Base-by-base conservation (phyloP, 2,797 vertebrate genomes). In the Silurus lanzhouensis region DNA sequence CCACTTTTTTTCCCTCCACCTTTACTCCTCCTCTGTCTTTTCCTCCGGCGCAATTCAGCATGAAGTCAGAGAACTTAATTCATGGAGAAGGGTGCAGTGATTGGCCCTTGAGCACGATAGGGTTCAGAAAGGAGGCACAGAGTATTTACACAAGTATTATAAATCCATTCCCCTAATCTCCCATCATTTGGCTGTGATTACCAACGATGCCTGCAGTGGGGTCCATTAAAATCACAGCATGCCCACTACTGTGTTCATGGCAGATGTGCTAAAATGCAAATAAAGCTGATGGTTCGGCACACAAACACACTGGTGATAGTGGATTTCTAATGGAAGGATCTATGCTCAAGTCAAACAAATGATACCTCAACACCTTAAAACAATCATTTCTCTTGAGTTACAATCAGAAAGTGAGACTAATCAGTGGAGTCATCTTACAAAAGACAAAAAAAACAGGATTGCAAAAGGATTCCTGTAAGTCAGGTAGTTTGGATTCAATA, bases 1-100 rank as follows among this genome's bases (percentile, higher is more conserved):
- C 92, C 82, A 27, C 74, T 13, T 0, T 25, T 31, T 60, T 48
- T 46, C 61, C 78, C 44, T 46, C 60, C 78, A 66, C 46, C 79
- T 63, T 13, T 14, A 1, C 86, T 89, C 91, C 94, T 95, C 94
- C 93, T 92, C 92, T 91, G 91, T 92, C 92, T 94, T 94, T 89
- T 95, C 96, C 96, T 92, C 91, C 92, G 96, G 96, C 95, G 92
- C 95, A 96, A 95, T 93, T 93, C 93, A 92, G 95, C 92, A 92
- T 92, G 87, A 90, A 91, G 88, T 91, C 90, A 90, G 92, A 89
- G 88, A 93, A 92, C 92, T 94, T 94, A 95, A 91, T 93, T 91
- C 91, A 92, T 88, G 58, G 64, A 83, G 83, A 25, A 92, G 92
- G 91, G 91, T 93, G 91, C 91, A 93, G 90, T 89, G 92, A 91